phyloP scores from a whole-genome alignment of 2,797 vertebrate species.

The Cyclopterus lumpus region DNA sequence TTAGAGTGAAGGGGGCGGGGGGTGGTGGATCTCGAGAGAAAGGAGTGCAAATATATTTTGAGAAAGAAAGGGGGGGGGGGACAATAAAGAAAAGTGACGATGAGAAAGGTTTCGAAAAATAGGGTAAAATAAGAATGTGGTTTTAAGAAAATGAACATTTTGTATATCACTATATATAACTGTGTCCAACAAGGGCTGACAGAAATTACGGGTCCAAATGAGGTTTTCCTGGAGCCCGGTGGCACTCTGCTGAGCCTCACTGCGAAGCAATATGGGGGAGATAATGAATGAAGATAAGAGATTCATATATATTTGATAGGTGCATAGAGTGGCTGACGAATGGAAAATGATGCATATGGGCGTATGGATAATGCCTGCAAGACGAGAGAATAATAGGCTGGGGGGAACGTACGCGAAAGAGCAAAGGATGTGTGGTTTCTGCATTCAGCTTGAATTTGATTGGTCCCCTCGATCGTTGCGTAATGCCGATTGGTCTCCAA shows the following conservation, averaged over 20 bases:
- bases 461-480: constrained; percentile 45
- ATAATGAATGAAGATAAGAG: constrained; percentile 51
- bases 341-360: constrained; percentile 56
- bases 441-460: constrained; percentile 46
- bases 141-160: constrained; percentile 10
- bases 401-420: background rate
- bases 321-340: constrained; percentile 49
- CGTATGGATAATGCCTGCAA: constrained; percentile 49
- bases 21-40: constrained; percentile 33
- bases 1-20: constrained; percentile 46
- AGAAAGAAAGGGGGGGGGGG: constrained; percentile 32
- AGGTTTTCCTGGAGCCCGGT: constrained; percentile 47
- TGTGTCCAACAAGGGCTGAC: constrained; percentile 52
- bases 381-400: constrained; percentile 26
- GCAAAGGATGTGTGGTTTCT: constrained; percentile 3
- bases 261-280: constrained; percentile 18
- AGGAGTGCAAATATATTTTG: constrained; percentile 57
- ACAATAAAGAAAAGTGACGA: constrained; percentile 20
- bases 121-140: background rate
- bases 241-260: constrained; percentile 16
- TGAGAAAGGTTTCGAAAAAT: constrained; percentile 18
- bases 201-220: constrained; percentile 54
- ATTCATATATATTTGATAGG: constrained; percentile 48
- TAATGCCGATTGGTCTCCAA: constrained; percentile 59
- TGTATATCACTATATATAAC: background rate